Base-by-base conservation (phyloP, 2,797 vertebrate species). In the Danio kyathit region DNA sequence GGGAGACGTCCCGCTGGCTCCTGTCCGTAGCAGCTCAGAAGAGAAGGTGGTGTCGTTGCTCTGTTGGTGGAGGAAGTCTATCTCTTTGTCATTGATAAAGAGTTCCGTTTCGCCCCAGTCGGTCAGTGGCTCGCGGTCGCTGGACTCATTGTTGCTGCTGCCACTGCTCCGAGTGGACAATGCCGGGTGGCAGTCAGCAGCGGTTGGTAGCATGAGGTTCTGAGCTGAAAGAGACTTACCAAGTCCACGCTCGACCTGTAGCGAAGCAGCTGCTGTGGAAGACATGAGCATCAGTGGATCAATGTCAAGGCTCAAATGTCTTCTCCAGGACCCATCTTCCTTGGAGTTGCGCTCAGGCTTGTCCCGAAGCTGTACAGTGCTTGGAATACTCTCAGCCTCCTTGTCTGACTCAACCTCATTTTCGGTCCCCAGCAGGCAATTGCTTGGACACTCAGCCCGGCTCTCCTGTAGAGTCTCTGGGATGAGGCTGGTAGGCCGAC, bases 141-240 rank as follows among this genome's bases (percentile, higher is more conserved):
- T 94, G 85, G 93, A 94, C 87, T 94, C 91, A 29, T 93, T 94
- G 56, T 94, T 94, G 83, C 96, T 96, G 85, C 87, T 66, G 70
- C 89, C 89, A 70, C 91, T 91, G 85, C 91, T 91, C 82, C 88
- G 67, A 40, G 90, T 88, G 61, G 92, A 89, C 61, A 90, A 87
- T 73, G 86, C 80, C 1, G 90, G 74, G 82, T 86, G 83, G 72
- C 75, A 86, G 80, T 81, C 89, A 43, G 80, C 87, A 49, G 69
- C 94, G 69, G 93, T 90, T 13, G 96, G 94, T 80, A 95, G 95
- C 89, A 95, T 96, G 87, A 99, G 95, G 87, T 97, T 96, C 90
- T 98, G 96, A 84, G 94, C 95, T 19, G 98, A 99, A 84, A 96
- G 90, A 74, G 97, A 97, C 89, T 97, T 97, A 63, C 95, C 96